These are phyloP conservation scores for Odontophorus gujanensis DNA, from an alignment of 2,113 vertebrate species.

Conservation along the genomic window DNA sequence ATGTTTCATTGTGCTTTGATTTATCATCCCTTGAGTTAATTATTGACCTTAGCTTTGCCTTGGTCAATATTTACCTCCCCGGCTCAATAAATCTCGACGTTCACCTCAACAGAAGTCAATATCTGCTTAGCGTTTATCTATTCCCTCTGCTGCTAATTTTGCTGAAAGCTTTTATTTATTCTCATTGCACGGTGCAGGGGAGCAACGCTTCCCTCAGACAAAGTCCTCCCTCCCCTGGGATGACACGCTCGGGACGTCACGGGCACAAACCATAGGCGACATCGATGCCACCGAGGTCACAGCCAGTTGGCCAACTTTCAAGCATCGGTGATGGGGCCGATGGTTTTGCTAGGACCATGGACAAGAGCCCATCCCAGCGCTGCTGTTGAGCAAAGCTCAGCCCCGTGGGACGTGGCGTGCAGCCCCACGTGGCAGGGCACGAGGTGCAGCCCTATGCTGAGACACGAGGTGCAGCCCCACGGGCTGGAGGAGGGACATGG, in stretches of 20 bases:
- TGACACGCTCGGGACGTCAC: rapidly evolving
- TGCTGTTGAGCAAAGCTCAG: background rate
- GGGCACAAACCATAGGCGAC: background rate
- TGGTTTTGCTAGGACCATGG: background rate
- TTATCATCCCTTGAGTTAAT: conserved; percentile 67
- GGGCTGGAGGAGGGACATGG: rapidly evolving
- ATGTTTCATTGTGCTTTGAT: conserved; percentile 37
- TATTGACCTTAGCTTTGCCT: conserved; percentile 72
- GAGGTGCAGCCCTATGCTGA: too few species aligned
- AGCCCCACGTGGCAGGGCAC: background rate
- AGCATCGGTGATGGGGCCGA: background rate
- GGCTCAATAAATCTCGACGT: conserved; percentile 72
- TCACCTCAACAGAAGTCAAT: conserved; percentile 72
- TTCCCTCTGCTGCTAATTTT: conserved; percentile 64
- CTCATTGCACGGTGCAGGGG: background rate
- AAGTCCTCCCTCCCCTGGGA: background rate
- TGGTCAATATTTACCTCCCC: conserved; percentile 71
- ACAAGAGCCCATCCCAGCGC: too few species aligned
- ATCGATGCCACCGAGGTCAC: rapidly evolving
- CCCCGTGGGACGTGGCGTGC: background rate
- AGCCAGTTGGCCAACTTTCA: rapidly evolving
- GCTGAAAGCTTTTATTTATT: conserved; percentile 66
- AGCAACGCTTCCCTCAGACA: background rate
- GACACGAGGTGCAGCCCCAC: background rate
- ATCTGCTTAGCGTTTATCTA: conserved; percentile 73